Conservation (phyloP, 2,113 vertebrate species). For the Myiozetetes cayanensis region DNA sequence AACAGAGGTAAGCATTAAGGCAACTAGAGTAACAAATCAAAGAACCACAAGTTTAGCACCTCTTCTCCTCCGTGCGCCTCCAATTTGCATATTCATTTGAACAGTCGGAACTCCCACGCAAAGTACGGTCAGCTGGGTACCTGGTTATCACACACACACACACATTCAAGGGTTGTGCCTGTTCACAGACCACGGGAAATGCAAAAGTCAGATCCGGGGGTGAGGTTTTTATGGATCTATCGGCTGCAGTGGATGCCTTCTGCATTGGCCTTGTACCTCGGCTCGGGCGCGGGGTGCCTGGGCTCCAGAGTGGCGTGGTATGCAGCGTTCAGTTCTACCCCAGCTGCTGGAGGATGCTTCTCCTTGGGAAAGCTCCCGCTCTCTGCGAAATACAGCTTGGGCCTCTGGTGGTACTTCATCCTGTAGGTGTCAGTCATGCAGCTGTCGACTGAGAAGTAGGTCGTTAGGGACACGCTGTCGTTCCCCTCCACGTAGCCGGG, state of each 20-base stretch:
- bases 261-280: slow-evolving; percentile 66
- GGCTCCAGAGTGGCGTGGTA: slow-evolving; percentile 63
- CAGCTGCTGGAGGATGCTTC: slow-evolving; percentile 73
- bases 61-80: slow-evolving; percentile 1
- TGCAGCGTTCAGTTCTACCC: slow-evolving; percentile 66
- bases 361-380: slow-evolving; percentile 62
- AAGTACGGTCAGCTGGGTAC: neutral
- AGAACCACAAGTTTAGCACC: slow-evolving; percentile 48
- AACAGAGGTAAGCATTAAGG: slow-evolving; percentile 60
- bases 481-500: neutral
- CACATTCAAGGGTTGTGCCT: neutral
- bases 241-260: slow-evolving; percentile 72
- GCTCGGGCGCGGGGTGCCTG: slow-evolving; percentile 54
- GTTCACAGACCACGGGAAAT: neutral
- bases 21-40: slow-evolving; percentile 23
- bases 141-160: neutral
- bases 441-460: slow-evolving; percentile 93
- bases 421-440: slow-evolving; percentile 98
- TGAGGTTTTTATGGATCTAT: neutral
- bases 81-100: slow-evolving; percentile 6
- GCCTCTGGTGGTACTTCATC: slow-evolving; percentile 89
- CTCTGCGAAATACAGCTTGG: slow-evolving; percentile 76
- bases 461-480: slow-evolving; percentile 80
- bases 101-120: neutral
- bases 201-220: neutral